A percentile compares a stretch with the other conserved stretches of the same genome.
Conservation (phyloP, 2,797 vertebrate genomes). For the Acanthornis magna region DNA sequence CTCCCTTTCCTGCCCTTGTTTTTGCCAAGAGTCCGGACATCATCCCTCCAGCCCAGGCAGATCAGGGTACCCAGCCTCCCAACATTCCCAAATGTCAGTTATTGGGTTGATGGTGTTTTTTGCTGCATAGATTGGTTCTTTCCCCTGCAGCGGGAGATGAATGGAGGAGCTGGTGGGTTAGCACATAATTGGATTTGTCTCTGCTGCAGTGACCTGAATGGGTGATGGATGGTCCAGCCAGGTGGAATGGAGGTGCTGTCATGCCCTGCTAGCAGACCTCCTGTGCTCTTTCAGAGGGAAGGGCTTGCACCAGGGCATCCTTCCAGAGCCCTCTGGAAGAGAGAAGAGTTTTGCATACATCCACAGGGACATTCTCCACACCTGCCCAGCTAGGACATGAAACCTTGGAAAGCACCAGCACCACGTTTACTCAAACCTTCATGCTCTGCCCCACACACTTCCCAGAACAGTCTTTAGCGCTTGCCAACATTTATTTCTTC, state of each 20-base stretch:
- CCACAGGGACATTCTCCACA: not conserved
- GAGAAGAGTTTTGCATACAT: not conserved
- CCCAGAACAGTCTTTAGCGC: not conserved
- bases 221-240: not conserved
- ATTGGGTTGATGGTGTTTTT: not conserved
- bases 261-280: not conserved
- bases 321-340: not conserved
- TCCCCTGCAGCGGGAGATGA: not conserved
- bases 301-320: not conserved
- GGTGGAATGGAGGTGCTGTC: not conserved
- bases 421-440: not conserved
- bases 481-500: not conserved
- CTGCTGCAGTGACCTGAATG: not conserved
- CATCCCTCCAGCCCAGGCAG: not conserved
- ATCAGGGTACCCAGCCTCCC: not conserved
- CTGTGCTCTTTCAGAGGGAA: fast-evolving
- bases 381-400: not conserved
- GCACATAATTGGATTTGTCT: not conserved
- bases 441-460: not conserved
- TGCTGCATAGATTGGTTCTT: not conserved
- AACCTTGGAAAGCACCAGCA: not conserved
- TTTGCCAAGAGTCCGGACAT: not conserved
- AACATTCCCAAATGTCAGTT: not conserved
- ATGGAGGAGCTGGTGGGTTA: not conserved
- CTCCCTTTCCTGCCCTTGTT: not conserved